phyloP scores from a whole-genome alignment of 2,797 vertebrate genomes.

The Acrossocheilus fasciatus region DNA sequence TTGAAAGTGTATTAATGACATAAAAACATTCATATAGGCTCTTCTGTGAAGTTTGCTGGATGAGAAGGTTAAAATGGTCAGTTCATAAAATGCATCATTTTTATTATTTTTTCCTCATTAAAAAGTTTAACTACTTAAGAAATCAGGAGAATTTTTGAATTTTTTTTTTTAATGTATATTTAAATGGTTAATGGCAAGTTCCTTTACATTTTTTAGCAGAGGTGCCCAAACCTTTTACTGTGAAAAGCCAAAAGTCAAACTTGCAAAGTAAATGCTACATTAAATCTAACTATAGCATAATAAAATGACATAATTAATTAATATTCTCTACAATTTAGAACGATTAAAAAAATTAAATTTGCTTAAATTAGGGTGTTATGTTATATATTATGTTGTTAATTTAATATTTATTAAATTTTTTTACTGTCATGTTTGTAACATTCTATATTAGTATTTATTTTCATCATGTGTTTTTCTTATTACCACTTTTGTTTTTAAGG shows the following conservation, averaged over 20 bases:
- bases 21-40: constrained; percentile 13
- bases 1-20: constrained; percentile 48
- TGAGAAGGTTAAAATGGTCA: constrained; percentile 35
- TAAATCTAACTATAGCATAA: neutral
- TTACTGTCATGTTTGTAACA: neutral
- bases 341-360: too few species aligned
- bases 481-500: too few species aligned
- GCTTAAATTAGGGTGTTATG: neutral
- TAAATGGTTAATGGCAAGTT: neutral
- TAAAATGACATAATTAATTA: neutral
- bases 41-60: neutral
- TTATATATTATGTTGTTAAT: neutral
- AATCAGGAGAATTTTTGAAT: neutral
- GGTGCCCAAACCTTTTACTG: neutral
- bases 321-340: too few species aligned
- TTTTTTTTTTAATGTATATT: neutral
- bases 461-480: too few species aligned
- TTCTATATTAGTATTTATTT: too few species aligned
- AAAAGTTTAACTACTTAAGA: neutral
- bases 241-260: neutral
- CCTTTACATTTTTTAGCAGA: neutral
- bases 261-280: neutral
- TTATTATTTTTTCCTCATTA: neutral
- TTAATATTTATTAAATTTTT: neutral
- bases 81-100: neutral